Base-by-base conservation (phyloP, 2,113 vertebrate genomes). In the Cyprinus carpio region DNA sequence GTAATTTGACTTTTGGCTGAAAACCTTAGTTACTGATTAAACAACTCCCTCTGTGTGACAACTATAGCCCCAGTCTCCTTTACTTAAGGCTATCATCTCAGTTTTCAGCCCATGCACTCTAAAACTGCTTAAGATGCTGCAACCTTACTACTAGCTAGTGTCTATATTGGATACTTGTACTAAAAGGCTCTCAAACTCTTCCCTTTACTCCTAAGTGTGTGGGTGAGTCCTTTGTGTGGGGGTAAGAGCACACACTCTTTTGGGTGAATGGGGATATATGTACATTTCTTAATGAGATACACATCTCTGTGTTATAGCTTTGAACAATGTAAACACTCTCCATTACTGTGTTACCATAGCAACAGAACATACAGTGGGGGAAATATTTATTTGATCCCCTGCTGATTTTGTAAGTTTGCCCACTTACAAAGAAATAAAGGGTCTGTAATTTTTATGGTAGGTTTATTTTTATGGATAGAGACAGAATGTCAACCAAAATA, bases 161-260 rank as follows among this genome's bases (percentile, higher is more conserved):
- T 58, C 6, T n/a, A 78, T 76, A 56, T 23, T 78, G 34, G 34
- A 43, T 43, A 23, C n/a, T 40, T 60, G 6, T 60, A 79, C 54
- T 43, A 80, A n/a, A 43, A 67, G 18, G 27, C 64, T 43, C 43
- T 49, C 5, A 34, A 31, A 78, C 12, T 27, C 11, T 31, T n/a
- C 18, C 5, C 49, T 40, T 15, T 10, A 75, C 31, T 71, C n/a
- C 12, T 10, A 43, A 49, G 27, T 81, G 79, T 51, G 79, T 81
- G 79, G 79, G 62, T 67, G 79, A 69, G n/a, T 31, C 18, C 9
- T 81, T 18, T 80, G 20, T 82, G 81, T 72, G 81, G 56, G 81
- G 81, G 81, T 72, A 67, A 83, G 23, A 34, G 49, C 67, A 40
- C 15, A 56, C 2, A 23, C 43, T 71, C 31, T 81, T 40, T 29